Base-by-base conservation (phyloP, 2,888 invertebrate species). In the Ormyrus labotus region DNA sequence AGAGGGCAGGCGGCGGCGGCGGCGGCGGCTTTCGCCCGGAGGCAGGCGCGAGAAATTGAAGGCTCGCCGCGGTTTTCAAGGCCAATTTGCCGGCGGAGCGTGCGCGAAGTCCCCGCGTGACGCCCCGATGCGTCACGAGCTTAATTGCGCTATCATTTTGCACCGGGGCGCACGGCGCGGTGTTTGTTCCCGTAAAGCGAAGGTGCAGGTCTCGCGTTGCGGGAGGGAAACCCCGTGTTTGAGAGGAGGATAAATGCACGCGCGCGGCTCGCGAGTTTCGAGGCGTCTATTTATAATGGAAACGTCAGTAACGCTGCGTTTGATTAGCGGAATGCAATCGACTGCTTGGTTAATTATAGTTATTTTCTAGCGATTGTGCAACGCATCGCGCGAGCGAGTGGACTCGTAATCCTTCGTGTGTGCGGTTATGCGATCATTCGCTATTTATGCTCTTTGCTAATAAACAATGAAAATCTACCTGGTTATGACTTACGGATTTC, bases 291-390 rank as follows among this genome's bases (percentile, higher is more conserved):
- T 19, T 19, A 6, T 65, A 51, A 51, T 19, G 8, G 0, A 13
- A 65, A 50, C 51, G 13, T 48, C 13, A 65, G 19, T 19, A 19
- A 19, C 19, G 19, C 19, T 1, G 19, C 19, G 19, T 19, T 19
- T 19, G 19, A 3, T 50, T n/a, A 64, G 13, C 7, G 48, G 51
- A 61, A 51, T 10, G 53, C 78, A 78, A 82, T 83, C 71, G 58
- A 45, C 13, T 72, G 13, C 45, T 74, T 51, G 79, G 80, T 80
- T 81, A 81, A 83, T 83, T 84, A 48, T 84, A 48, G 68, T 73
- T 81, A 63, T 78, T 72, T 65, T 72, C 48, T n/a, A 63, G 53
- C 58, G 72, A 71, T 73, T 78, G 78, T 61, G 61, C 60, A 78
- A 78, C 71, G 11, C 13, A 67, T 11, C 78, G 55, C 47, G 76